Conservation (phyloP, 2,888 invertebrate genomes). For the Plagodis pulveraria region DNA sequence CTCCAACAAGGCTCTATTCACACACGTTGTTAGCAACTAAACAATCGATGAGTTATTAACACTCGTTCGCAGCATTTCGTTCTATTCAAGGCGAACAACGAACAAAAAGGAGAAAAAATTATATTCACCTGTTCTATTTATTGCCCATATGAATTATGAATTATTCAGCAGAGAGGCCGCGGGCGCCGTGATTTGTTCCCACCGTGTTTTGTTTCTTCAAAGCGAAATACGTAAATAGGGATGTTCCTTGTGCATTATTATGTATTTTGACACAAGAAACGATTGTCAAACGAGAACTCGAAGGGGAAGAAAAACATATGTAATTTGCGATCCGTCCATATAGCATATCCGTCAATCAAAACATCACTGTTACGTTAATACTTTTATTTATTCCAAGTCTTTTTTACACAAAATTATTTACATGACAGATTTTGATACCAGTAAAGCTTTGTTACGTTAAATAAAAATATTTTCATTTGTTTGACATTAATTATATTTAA, state of each 20-base stretch:
- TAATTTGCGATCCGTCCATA: neutral
- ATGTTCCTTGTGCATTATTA: neutral
- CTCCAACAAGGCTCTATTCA: slow-evolving; percentile 44
- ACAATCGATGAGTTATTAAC: slow-evolving; percentile 83
- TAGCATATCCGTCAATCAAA: neutral
- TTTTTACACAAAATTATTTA: no score
- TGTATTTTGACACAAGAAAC: slow-evolving; percentile 12
- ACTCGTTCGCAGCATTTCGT: slow-evolving; percentile 61
- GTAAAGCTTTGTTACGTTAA: no score
- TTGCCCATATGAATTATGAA: slow-evolving; percentile 70
- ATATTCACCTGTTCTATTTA: slow-evolving; percentile 72
- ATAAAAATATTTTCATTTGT: no score
- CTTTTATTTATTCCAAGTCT: no score
- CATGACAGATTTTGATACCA: no score
- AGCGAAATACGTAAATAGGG: slow-evolving; percentile 34
- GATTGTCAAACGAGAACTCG: neutral
- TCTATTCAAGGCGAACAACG: slow-evolving; percentile 34
- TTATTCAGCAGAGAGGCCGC: slow-evolving; percentile 63
- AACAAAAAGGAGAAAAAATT: slow-evolving; percentile 67
- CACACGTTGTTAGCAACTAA: slow-evolving; percentile 60
- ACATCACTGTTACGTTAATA: no score
- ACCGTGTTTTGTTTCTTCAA: slow-evolving; percentile 60
- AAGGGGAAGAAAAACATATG: neutral
- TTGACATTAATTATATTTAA: no score
- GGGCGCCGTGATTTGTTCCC: slow-evolving; percentile 59